phyloP scores from a whole-genome alignment of 2,888 invertebrate genomes.

The Oxystoma pomonae region DNA sequence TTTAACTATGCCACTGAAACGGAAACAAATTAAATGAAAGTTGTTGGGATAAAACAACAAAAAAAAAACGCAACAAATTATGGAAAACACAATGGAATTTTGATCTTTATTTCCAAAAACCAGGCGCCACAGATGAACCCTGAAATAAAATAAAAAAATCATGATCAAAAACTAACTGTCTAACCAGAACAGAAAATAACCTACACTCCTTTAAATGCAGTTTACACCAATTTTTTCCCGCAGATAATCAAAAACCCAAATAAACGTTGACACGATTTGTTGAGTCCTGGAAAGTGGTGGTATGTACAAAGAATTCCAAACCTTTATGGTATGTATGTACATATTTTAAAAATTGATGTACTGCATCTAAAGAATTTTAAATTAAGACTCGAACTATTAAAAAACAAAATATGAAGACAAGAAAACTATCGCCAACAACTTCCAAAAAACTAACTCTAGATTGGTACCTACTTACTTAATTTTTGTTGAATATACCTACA shows the following conservation, averaged over 20 bases:
- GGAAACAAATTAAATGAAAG: not conserved
- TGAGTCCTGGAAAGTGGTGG: not conserved
- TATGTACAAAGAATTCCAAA: no score
- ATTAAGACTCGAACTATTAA: no score
- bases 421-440: not conserved
- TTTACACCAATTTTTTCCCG: no score
- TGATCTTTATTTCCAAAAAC: conserved; percentile 45
- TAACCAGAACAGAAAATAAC: not conserved
- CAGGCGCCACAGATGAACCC: conserved; percentile 36
- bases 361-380: conserved; percentile 8
- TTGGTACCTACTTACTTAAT: not conserved
- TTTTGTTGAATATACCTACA: no score
- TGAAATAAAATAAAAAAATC: conserved; percentile 36
- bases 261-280: not conserved
- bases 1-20: not conserved
- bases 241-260: not conserved
- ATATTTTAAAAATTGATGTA: conserved; percentile 7
- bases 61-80: conserved; percentile 40
- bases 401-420: no score
- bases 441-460: not conserved
- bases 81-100: conserved; percentile 41
- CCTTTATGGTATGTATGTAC: not conserved
- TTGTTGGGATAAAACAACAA: conserved; percentile 23
- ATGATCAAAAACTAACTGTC: not conserved
- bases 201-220: not conserved